Evolutionary conservation across 2,888 invertebrate species (phyloP), one percentile per base, ranked within the genome.

Genomic region (Heliothis peltigera): DNA sequence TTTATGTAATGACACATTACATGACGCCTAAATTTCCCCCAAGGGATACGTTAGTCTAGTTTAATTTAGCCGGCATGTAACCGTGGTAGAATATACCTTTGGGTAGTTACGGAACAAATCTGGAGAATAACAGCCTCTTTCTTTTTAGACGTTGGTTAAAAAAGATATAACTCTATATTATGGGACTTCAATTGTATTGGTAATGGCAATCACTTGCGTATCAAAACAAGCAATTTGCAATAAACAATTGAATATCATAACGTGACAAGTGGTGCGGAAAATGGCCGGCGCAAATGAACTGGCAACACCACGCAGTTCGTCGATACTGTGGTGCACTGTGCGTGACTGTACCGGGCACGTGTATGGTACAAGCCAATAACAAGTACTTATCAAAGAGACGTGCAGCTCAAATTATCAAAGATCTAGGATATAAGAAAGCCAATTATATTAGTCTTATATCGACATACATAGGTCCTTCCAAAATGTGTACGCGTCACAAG

Each of bases 221-320:
- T 69, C 22, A 46, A 63, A 68, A 18, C 63, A 54, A 32, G 28
- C 35, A 43, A 55, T 55, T 63, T 55, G 70, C 64, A 70, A 64
- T 70, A 55, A 63, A 63, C 54, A 57, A 61, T 75, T 73, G 57
- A 57, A 46, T 56, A 64, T 75, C 46, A 75, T 61, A 75, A 61
- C 65, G 55, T 32, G 70, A 35, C 60, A 39, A 51, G 32, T 59
- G 70, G 65, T 57, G 73, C 70, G 64, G 57, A 48, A 60, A 73
- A 75, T 70, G 72, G 54, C 25, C 56, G 53, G 43, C 60, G 53
- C 70, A 73, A 73, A 75, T 73, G 75, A 73, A 73, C 75, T 75
- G 73, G 59, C 64, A 70, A 57, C 56, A 72, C 72, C 72, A 51
- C 68, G 59, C 72, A 61, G 44, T 64, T 15, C 56, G 70, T 19